phyloP scores from a whole-genome alignment of 2,888 invertebrate species.

The Limnephilus rhombicus region DNA sequence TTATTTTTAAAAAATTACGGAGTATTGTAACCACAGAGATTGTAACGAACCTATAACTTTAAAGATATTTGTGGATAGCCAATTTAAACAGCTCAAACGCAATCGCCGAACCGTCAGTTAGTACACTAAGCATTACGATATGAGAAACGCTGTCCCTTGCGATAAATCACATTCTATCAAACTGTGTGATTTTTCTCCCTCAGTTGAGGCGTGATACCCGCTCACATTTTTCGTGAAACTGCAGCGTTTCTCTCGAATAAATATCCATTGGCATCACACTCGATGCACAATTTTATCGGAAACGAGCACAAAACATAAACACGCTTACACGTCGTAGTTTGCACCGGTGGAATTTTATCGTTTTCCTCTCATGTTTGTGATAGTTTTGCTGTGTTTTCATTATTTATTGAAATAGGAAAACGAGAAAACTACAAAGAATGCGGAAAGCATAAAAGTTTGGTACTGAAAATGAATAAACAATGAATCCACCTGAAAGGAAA shows the following conservation, averaged over 20 bases:
- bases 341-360: not conserved
- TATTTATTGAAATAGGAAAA: not conserved
- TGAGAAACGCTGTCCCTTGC: not conserved
- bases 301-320: not conserved
- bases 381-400: not conserved
- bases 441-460: not conserved
- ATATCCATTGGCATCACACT: constrained; percentile 2
- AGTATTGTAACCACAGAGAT: no score
- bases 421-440: not conserved
- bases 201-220: not conserved
- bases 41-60: no score
- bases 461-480: not conserved
- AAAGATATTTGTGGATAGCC: not conserved
- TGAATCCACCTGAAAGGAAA: not conserved
- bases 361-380: not conserved
- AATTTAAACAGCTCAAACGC: not conserved
- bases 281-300: constrained; percentile 10
- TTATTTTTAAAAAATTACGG: no score
- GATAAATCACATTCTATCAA: not conserved
- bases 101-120: not conserved
- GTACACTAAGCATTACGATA: not conserved
- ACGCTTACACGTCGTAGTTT: not conserved
- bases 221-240: not conserved
- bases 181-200: not conserved
- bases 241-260: not conserved